phyloP scores from a whole-genome alignment of 2,797 vertebrate species.

The Gymnocypris eckloni region DNA sequence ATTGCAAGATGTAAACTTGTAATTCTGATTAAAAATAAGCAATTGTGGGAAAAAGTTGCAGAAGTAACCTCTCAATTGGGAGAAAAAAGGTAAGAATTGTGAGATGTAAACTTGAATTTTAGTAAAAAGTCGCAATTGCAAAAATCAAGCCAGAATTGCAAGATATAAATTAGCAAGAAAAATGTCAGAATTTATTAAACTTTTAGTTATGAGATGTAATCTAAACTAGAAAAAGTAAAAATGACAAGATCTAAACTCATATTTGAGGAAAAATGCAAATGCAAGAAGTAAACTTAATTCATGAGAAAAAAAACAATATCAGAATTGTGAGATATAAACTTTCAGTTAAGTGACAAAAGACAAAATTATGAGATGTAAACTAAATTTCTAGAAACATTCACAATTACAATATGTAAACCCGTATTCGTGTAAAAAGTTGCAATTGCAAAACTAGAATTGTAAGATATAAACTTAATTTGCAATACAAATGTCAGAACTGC shows the following conservation, averaged over 20 bases:
- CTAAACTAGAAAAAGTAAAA: no score
- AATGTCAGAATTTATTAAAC: background rate
- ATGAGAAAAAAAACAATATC: no score
- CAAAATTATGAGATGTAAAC: background rate
- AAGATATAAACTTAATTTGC: background rate
- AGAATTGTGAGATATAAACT: background rate
- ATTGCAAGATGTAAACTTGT: no score
- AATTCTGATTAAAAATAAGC: background rate
- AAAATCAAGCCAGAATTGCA: background rate
- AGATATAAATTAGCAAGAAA: background rate
- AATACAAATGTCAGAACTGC: background rate
- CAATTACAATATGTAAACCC: background rate
- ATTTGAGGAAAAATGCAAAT: no score
- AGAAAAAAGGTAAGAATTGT: background rate
- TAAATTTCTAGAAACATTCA: background rate
- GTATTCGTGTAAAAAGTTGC: background rate
- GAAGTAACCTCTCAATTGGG: background rate
- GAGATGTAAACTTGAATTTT: background rate
- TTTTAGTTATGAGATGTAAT: background rate
- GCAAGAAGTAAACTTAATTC: no score
- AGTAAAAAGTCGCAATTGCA: background rate
- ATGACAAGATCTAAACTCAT: no score
- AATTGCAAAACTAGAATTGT: background rate
- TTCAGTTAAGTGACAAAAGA: background rate
- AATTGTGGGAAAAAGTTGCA: background rate